Evolutionary conservation across 2,113 vertebrate species (phyloP).

Genomic region (Trichomycterus rosablanca): DNA sequence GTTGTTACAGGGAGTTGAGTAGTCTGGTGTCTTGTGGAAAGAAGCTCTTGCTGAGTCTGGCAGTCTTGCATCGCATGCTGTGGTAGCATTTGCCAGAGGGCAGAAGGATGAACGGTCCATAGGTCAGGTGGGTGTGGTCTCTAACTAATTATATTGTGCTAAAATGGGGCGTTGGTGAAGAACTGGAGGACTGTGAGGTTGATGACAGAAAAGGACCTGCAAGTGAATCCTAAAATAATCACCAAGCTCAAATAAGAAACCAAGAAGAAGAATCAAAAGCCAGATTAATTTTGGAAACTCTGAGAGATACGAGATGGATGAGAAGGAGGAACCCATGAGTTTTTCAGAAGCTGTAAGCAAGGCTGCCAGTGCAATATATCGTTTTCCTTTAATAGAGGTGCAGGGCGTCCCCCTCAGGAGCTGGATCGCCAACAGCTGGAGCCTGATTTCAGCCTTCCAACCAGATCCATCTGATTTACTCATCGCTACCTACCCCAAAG

Average conservation of each 20-base stretch:
- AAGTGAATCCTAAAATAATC: no score
- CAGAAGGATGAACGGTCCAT: no score
- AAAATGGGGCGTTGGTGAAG: background rate
- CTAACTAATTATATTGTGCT: background rate
- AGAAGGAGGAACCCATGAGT: no score
- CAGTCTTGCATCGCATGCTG: no score
- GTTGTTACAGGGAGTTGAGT: no score
- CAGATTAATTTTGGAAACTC: background rate
- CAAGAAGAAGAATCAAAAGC: background rate
- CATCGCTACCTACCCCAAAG: constrained; percentile 79
- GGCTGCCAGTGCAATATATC: constrained; percentile 51
- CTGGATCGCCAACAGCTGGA: constrained; percentile 60
- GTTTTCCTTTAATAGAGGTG: constrained; percentile 53
- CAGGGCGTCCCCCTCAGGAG: constrained; percentile 63
- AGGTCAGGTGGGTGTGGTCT: no score
- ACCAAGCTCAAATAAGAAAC: no score
- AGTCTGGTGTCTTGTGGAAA: no score
- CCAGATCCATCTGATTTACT: constrained; percentile 71
- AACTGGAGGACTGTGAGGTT: background rate
- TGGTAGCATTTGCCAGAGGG: no score
- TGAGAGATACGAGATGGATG: constrained; percentile 42
- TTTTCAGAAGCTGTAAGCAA: constrained; percentile 45
- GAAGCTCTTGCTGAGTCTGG: no score
- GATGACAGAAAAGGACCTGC: no score
- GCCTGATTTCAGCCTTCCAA: constrained; percentile 59